A percentile compares a stretch with the other conserved stretches of the same genome.
These are phyloP conservation scores for Oryctolagus cuniculus DNA, from an alignment of 2,113 vertebrate species.

Conservation along the genomic window DNA sequence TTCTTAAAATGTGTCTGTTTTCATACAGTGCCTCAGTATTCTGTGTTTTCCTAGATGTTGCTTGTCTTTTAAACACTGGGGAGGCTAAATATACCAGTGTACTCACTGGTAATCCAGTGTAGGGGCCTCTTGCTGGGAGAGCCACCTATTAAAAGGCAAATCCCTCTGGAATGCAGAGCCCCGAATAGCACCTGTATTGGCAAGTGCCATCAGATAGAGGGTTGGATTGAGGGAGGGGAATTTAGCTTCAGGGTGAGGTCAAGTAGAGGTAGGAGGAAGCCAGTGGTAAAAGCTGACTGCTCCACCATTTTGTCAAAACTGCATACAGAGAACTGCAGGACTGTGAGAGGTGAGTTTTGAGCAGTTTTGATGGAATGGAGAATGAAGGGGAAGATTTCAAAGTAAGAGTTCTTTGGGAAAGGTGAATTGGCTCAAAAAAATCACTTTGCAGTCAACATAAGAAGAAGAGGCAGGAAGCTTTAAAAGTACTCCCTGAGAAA, in stretches of 20 bases:
- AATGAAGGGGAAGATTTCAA: constrained; percentile 34
- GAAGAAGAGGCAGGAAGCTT: background rate
- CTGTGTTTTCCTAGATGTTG: background rate
- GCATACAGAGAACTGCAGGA: background rate
- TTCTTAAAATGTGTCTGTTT: background rate
- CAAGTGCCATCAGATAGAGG: background rate
- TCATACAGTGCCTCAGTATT: background rate
- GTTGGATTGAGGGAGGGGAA: background rate
- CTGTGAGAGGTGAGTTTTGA: constrained; percentile 4
- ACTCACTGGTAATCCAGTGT: background rate
- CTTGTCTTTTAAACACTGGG: constrained; percentile 40
- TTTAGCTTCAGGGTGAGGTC: background rate
- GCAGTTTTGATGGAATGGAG: background rate
- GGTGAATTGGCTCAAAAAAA: constrained; percentile 44
- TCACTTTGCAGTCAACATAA: background rate
- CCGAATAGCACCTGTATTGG: constrained; percentile 24
- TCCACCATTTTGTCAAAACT: background rate
- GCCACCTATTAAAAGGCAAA: constrained; percentile 61
- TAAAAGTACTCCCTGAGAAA: constrained; percentile 43
- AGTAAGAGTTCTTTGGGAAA: constrained; percentile 34
- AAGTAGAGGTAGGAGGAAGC: constrained; percentile 6
- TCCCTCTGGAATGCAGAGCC: background rate
- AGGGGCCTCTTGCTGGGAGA: background rate
- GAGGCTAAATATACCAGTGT: background rate
- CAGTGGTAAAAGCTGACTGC: background rate